Percentiles rank a stretch among this genome's conserved stretches.
Conservation (phyloP, 2,113 vertebrate species). For the Maccullochella peelii region DNA sequence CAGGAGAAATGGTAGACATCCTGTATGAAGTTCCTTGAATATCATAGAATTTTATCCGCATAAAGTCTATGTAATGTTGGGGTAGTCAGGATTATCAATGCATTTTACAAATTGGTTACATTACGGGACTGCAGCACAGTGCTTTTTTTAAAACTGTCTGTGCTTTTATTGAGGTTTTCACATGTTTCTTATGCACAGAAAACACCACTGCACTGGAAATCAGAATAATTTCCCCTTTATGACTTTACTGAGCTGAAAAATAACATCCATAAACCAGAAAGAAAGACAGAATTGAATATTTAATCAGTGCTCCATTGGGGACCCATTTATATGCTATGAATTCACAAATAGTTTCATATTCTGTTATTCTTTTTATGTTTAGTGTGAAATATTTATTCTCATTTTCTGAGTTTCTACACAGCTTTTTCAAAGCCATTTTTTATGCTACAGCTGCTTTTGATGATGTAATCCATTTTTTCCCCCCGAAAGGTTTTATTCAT, state of each 20-base stretch:
- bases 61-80: not conserved
- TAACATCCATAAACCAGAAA: slow-evolving; percentile 43
- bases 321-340: slow-evolving; percentile 16
- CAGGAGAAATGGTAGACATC: not conserved
- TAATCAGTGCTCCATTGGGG: slow-evolving; percentile 31
- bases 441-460: slow-evolving; percentile 8
- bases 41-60: not conserved
- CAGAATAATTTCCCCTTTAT: not conserved
- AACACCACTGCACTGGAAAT: slow-evolving; percentile 1
- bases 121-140: not conserved
- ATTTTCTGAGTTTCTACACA: not conserved
- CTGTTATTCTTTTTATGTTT: not conserved
- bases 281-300: slow-evolving; percentile 49
- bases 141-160: not conserved
- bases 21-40: not conserved
- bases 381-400: not conserved
- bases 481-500: not conserved
- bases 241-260: slow-evolving; percentile 15
- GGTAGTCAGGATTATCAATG: not conserved
- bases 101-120: not conserved
- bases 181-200: not conserved
- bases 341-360: slow-evolving; percentile 31
- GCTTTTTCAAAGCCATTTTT: not conserved
- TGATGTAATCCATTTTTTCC: slow-evolving; percentile 3
- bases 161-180: not conserved